Evolutionary conservation across 2,113 vertebrate species (phyloP).

Genomic region (Malurus elegans): DNA sequence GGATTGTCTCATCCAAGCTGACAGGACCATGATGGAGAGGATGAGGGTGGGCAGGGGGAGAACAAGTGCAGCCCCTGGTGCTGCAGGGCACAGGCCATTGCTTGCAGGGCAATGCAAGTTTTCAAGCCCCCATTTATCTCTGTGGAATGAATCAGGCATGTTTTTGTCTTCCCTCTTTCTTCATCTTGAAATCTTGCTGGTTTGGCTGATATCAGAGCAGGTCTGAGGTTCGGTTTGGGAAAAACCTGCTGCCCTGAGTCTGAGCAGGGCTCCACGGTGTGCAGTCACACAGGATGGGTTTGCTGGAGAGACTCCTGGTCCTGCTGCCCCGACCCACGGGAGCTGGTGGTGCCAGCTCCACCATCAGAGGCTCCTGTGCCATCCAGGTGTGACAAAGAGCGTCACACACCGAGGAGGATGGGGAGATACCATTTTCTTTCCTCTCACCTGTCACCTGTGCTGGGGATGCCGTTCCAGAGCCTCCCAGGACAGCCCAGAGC

Average conservation of each 20-base stretch:
- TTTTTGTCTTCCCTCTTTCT: background rate
- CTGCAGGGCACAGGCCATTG: background rate
- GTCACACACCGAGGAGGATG: accelerated
- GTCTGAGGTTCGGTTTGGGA: background rate
- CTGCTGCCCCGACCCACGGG: accelerated
- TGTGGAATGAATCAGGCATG: background rate
- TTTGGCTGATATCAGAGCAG: background rate
- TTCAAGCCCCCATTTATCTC: background rate
- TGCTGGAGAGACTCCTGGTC: background rate
- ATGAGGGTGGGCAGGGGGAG: background rate
- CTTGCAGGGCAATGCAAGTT: background rate
- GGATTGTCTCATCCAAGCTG: background rate
- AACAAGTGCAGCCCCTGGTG: background rate
- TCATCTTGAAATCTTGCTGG: background rate
- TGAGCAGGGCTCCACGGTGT: background rate
- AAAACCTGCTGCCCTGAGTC: background rate
- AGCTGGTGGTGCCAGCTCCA: accelerated
- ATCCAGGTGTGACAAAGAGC: background rate
- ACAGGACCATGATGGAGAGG: background rate
- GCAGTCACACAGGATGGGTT: background rate
- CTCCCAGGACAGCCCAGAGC: background rate
- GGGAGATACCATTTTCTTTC: background rate
- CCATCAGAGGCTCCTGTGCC: background rate
- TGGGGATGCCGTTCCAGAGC: background rate
- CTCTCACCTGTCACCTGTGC: background rate